Evolutionary conservation across 2,113 vertebrate genomes (phyloP), one percentile per base, ranked within the genome.

Genomic region (Tursiops truncatus): DNA sequence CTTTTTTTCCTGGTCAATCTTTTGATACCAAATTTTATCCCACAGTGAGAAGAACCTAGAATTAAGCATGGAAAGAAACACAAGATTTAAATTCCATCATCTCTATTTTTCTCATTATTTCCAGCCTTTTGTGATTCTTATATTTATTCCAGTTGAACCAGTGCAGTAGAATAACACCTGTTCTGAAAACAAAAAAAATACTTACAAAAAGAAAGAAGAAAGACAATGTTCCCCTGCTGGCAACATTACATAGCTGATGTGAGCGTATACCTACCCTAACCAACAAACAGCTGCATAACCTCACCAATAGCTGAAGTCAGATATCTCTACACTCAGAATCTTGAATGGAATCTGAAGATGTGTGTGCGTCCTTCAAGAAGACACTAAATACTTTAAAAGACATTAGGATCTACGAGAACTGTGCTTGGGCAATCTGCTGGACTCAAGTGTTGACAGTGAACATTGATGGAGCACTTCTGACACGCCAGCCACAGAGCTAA

Each of bases 61-160:
- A 88, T 92, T 92, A 88, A 94, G 60, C 68, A 63, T 0, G 2
- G n/a, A 23, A 94, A 91, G n/a, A 81, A 94, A 94, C 71, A 26
- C 53, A 96, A 47, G 14, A 44, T 81, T 91, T 94, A 89, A 88
- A 95, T 81, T 65, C 53, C 67, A 92, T 47, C 44, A 68, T 47
- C 82, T 96, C 36, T 26, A 20, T 53, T 92, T 89, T 88, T 92
- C 82, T 36, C 80, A 89, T 94, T 95, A 94, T 74, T 90, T 90
- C 84, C 14, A 90, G 80, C 9, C 79, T 85, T 96, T 95, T 68
- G 68, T 83, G 93, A 7, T 87, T 65, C 33, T 88, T 90, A 20
- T 36, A 67, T 82, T 90, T 84, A 86, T 85, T 82, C 71, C 12
- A 58, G 41, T 85, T 85, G 95, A 74, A 91, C 56, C 33, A 53